Conservation (phyloP, 2,888 invertebrate genomes). For the Nomada hirtipes region DNA sequence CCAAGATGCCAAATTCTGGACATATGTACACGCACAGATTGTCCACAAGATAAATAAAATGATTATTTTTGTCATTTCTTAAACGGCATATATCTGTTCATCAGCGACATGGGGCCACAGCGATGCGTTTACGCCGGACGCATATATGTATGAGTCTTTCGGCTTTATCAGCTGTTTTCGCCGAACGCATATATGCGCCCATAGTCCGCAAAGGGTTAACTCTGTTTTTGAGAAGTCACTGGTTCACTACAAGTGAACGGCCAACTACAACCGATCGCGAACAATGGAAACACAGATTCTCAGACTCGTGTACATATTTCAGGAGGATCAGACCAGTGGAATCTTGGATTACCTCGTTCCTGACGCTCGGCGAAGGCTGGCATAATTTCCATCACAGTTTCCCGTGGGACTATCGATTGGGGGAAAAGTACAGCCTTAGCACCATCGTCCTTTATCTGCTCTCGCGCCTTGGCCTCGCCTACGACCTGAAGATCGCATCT, state of each 20-base stretch:
- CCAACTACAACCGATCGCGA: background rate
- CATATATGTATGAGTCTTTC: too few species aligned
- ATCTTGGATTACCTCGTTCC: conserved; percentile 81
- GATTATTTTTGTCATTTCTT: too few species aligned
- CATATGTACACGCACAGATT: too few species aligned
- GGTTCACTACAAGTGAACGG: background rate
- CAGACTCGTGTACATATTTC: conserved; percentile 13
- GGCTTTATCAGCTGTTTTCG: too few species aligned
- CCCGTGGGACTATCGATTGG: conserved; percentile 84
- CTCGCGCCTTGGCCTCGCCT: conserved; percentile 83
- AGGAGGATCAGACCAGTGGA: conserved; percentile 77
- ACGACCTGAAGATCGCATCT: conserved; percentile 83
- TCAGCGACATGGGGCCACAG: too few species aligned
- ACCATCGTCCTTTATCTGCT: conserved; percentile 60
- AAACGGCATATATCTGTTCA: too few species aligned
- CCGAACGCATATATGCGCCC: too few species aligned
- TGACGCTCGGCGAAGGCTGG: conserved; percentile 85
- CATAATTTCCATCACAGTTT: conserved; percentile 87
- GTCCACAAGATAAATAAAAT: too few species aligned
- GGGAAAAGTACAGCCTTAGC: conserved; percentile 42
- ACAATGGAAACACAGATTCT: background rate
- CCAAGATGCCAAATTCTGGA: too few species aligned
- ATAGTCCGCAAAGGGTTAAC: background rate
- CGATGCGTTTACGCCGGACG: too few species aligned
- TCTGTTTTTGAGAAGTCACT: background rate